Conservation (phyloP, 2,113 vertebrate species). For the Genyomyrus donnyi region DNA sequence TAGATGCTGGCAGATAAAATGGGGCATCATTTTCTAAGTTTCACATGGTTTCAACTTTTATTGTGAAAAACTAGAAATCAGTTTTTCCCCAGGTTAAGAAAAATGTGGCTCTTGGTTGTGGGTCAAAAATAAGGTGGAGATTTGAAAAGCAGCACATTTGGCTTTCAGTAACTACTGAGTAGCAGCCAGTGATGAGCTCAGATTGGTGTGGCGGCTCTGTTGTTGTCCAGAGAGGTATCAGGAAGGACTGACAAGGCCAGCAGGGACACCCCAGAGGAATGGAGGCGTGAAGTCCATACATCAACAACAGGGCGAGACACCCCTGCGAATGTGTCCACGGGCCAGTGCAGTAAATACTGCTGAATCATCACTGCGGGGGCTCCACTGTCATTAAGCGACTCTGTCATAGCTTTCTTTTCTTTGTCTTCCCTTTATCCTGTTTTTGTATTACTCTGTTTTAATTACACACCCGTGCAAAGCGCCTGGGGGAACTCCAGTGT, state of each 20-base stretch:
- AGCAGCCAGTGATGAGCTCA: not conserved
- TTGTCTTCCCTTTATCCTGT: no score
- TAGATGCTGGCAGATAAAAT: not conserved
- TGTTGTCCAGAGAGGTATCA: not conserved
- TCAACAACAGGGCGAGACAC: not conserved
- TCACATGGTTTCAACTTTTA: not conserved
- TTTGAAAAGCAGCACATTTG: not conserved
- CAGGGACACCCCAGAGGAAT: not conserved
- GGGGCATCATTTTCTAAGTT: not conserved
- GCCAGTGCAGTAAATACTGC: not conserved
- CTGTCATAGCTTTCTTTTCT: no score
- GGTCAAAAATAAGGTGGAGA: not conserved
- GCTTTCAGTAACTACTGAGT: not conserved
- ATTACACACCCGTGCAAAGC: not conserved
- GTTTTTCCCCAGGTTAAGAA: not conserved
- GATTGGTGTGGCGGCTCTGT: not conserved
- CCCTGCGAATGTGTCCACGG: not conserved
- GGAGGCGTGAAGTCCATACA: not conserved
- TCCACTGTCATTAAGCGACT: no score
- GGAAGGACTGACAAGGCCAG: not conserved
- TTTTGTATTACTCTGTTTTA: not conserved
- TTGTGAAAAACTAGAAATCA: not conserved
- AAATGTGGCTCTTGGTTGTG: not conserved
- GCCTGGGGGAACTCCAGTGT: not conserved
- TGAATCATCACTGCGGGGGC: no score